These are phyloP conservation scores for Lysandra bellargus DNA, from an alignment of 2,888 invertebrate species.

Conservation along the genomic window DNA sequence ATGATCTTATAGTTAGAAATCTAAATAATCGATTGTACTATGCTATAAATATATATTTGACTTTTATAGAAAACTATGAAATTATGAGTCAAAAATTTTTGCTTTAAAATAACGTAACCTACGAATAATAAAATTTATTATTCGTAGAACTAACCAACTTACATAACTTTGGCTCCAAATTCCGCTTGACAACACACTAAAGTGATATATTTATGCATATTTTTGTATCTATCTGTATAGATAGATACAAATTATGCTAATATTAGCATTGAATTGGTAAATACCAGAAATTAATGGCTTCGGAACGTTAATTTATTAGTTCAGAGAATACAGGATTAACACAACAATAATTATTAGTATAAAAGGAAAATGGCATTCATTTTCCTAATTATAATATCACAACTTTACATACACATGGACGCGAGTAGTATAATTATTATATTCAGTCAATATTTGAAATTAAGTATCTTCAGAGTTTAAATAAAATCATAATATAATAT, in stretches of 20 bases:
- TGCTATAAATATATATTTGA: too few species aligned
- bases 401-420: background rate
- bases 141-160: background rate
- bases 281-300: constrained; percentile 13
- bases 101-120: background rate
- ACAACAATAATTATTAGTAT: too few species aligned
- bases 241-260: too few species aligned
- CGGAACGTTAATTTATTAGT: background rate
- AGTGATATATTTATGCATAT: background rate
- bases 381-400: background rate
- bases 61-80: too few species aligned
- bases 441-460: too few species aligned
- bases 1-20: too few species aligned
- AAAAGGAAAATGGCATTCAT: background rate
- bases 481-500: too few species aligned
- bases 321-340: background rate
- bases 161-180: background rate
- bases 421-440: too few species aligned
- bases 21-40: too few species aligned
- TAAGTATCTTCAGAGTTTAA: too few species aligned
- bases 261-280: constrained; percentile 10
- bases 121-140: too few species aligned
- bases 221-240: background rate
- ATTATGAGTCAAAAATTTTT: too few species aligned
- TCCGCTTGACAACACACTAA: background rate